Percentiles rank a stretch among this genome's conserved stretches.
These are phyloP conservation scores for Lagorchestes hirsutus DNA, from an alignment of 2,797 vertebrate genomes.

Conservation along the genomic window DNA sequence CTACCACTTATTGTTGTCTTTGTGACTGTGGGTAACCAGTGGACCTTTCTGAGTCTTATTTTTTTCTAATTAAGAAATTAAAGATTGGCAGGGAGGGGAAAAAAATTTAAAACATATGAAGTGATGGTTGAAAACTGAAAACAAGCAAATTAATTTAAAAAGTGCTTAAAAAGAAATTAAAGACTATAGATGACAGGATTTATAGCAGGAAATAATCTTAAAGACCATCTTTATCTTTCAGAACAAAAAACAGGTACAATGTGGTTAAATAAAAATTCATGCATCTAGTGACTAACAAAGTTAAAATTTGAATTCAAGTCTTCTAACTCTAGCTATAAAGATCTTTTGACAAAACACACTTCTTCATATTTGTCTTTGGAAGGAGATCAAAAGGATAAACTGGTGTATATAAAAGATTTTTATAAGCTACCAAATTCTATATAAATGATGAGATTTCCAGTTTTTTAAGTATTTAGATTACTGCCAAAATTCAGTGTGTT, in stretches of 20 bases:
- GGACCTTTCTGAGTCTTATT: neutral
- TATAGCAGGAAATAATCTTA: neutral
- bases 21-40: neutral
- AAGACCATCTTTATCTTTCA: neutral
- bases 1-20: neutral
- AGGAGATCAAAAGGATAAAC: neutral
- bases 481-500: neutral
- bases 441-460: neutral
- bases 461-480: neutral
- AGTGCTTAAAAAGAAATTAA: neutral
- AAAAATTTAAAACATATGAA: no score
- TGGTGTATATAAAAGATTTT: neutral
- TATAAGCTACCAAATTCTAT: neutral
- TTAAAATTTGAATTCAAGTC: neutral
- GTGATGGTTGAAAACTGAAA: no score
- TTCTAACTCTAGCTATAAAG: neutral
- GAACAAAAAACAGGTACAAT: neutral
- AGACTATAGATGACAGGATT: neutral
- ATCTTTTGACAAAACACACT: neutral
- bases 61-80: neutral
- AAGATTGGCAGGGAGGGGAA: neutral
- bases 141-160: no score
- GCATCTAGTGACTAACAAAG: neutral
- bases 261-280: neutral
- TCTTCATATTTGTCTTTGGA: neutral